Evolutionary conservation across 64 coral and sea anemone genomes (phyloP).

Genomic region (Montipora foliosa): DNA sequence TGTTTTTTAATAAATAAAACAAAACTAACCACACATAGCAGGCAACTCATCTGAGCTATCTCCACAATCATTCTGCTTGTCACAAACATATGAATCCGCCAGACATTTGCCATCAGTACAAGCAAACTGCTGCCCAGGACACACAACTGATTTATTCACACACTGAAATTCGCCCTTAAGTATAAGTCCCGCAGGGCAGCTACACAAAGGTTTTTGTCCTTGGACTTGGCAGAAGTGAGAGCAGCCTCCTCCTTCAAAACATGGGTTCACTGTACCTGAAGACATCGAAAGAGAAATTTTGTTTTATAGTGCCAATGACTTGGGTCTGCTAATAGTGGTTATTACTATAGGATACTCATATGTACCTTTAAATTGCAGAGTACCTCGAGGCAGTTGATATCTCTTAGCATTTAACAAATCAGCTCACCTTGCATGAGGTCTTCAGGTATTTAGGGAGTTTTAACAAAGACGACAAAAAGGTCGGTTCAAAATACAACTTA

Average conservation of each 20-base stretch:
- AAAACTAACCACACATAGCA: constrained; percentile 82
- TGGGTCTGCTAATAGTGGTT: no score
- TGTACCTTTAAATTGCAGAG: no score
- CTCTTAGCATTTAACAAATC: no score
- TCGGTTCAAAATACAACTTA: no score
- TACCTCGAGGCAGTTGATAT: no score
- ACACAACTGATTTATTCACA: constrained; percentile 57
- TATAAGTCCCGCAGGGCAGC: constrained; percentile 45
- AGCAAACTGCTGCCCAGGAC: constrained; percentile 59
- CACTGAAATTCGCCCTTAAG: constrained; percentile 75
- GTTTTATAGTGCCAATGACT: neutral
- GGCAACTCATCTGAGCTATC: constrained; percentile 84
- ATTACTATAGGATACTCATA: no score
- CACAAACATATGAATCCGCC: constrained; percentile 62
- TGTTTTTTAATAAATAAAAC: no score
- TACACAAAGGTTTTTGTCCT: constrained; percentile 48
- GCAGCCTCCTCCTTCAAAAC: constrained; percentile 87
- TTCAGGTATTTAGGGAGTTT: no score
- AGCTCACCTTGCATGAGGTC: no score
- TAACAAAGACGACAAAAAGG: neutral
- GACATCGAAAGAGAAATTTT: neutral
- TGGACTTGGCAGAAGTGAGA: constrained; percentile 66
- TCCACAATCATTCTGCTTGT: constrained; percentile 73
- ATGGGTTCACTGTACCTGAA: constrained; percentile 80
- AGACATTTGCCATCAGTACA: constrained; percentile 86